These are phyloP conservation scores for Pararge aegeria DNA, from an alignment of 1,140 invertebrate species.

Conservation along the genomic window DNA sequence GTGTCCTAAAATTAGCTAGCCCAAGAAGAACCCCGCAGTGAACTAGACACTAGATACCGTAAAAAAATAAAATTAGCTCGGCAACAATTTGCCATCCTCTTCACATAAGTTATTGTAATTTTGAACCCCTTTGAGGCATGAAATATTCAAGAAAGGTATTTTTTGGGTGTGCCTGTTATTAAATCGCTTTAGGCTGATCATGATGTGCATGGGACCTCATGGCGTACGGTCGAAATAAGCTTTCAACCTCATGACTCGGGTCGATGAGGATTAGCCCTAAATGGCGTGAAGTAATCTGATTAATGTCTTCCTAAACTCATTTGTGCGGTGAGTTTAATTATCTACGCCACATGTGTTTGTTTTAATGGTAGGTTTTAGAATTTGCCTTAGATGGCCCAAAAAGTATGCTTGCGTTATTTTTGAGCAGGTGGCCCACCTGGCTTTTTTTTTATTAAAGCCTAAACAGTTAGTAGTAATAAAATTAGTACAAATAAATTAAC, in stretches of 20 bases:
- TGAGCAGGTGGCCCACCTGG: too few species aligned
- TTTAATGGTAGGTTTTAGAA: background rate
- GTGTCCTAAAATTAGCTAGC: too few species aligned
- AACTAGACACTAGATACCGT: too few species aligned
- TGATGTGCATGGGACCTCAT: background rate
- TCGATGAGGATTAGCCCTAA: background rate
- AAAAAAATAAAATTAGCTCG: background rate
- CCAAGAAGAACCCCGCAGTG: too few species aligned
- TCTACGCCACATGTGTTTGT: background rate
- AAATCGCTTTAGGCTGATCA: background rate
- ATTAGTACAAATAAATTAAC: too few species aligned
- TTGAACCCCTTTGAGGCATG: background rate
- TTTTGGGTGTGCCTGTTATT: background rate
- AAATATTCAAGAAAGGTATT: background rate
- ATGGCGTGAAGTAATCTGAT: constrained; percentile 1
- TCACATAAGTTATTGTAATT: background rate
- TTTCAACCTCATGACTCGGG: background rate
- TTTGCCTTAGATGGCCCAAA: background rate
- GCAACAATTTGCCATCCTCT: background rate
- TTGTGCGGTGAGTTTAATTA: background rate
- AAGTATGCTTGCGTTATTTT: too few species aligned
- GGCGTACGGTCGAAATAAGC: background rate
- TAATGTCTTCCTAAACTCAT: background rate
- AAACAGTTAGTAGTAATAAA: too few species aligned
- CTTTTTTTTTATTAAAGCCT: too few species aligned